A percentile compares a stretch with the other conserved stretches of the same genome.
phyloP scores from a whole-genome alignment of 2,888 invertebrate species.

The Xylophagus ater region DNA sequence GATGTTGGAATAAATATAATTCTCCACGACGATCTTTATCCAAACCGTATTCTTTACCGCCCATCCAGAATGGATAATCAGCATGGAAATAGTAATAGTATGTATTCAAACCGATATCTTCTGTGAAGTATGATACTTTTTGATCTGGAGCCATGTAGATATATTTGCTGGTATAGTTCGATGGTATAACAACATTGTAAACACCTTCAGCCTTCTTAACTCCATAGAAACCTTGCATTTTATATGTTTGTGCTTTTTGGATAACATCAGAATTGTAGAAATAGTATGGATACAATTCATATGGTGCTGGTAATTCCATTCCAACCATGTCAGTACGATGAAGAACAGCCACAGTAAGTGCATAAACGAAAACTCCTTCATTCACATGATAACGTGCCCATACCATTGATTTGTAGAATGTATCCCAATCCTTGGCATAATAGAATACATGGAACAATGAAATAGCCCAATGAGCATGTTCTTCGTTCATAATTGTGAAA shows the following conservation, averaged over 20 bases:
- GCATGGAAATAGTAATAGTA: constrained; percentile 55
- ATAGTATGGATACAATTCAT: constrained; percentile 51
- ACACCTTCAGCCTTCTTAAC: constrained; percentile 38
- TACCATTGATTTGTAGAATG: constrained; percentile 53
- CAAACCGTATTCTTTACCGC: constrained; percentile 41
- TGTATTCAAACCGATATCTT: constrained; percentile 56
- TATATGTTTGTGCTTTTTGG: constrained; percentile 34
- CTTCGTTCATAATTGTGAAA: constrained; percentile 14
- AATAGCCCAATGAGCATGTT: constrained; percentile 31
- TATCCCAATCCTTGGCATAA: constrained; percentile 55
- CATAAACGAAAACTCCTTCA: constrained; percentile 48
- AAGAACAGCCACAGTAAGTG: constrained; percentile 45
- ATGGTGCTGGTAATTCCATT: constrained; percentile 49
- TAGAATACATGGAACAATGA: constrained; percentile 52
- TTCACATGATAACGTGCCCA: constrained; percentile 51
- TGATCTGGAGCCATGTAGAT: constrained; percentile 45
- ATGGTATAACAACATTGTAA: constrained; percentile 37
- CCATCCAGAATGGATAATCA: constrained; percentile 53
- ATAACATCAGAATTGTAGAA: constrained; percentile 48
- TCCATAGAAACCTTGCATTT: constrained; percentile 37
- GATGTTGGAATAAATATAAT: constrained; percentile 52
- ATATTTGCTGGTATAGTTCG: constrained; percentile 48
- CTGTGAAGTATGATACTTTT: constrained; percentile 54
- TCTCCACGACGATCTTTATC: constrained; percentile 51
- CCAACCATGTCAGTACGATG: constrained; percentile 46